Conservation (phyloP, 2,113 vertebrate species). For the Mastomys coucha region DNA sequence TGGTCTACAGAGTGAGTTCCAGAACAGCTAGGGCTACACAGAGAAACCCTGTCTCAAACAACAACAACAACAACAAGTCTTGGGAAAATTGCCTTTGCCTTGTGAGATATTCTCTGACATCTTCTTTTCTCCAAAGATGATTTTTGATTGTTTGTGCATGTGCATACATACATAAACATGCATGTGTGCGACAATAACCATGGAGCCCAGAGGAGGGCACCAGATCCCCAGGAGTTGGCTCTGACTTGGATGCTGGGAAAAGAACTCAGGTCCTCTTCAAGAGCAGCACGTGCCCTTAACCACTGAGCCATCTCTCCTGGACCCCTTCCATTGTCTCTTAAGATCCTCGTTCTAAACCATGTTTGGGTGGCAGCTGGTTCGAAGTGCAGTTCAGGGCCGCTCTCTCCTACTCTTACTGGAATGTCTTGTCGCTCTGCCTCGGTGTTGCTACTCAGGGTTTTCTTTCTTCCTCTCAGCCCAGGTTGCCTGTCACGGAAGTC, state of each 20-base stretch:
- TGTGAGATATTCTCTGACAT: background rate
- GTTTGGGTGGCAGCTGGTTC: background rate
- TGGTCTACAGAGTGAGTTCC: background rate
- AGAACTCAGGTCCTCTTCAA: background rate
- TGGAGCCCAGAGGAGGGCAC: background rate
- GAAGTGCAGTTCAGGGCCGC: background rate
- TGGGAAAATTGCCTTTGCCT: background rate
- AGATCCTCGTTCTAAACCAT: background rate
- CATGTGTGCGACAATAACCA: background rate
- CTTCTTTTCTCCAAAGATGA: slow-evolving; percentile 29
- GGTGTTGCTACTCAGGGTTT: background rate
- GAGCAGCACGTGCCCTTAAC: background rate
- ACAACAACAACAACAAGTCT: background rate
- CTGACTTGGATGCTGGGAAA: background rate
- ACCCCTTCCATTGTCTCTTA: background rate
- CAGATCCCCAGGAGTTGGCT: background rate
- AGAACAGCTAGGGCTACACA: background rate
- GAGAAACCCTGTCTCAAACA: background rate
- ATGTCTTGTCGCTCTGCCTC: background rate
- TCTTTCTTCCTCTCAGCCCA: slow-evolving; percentile 7
- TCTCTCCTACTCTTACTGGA: background rate
- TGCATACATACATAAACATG: no score
- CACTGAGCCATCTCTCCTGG: background rate
- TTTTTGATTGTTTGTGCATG: background rate
- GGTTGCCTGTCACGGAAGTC: background rate